Evolutionary conservation across 2,888 invertebrate genomes (phyloP), one percentile per base, ranked within the genome.

Genomic region (Euspilapteryx auroguttella): DNA sequence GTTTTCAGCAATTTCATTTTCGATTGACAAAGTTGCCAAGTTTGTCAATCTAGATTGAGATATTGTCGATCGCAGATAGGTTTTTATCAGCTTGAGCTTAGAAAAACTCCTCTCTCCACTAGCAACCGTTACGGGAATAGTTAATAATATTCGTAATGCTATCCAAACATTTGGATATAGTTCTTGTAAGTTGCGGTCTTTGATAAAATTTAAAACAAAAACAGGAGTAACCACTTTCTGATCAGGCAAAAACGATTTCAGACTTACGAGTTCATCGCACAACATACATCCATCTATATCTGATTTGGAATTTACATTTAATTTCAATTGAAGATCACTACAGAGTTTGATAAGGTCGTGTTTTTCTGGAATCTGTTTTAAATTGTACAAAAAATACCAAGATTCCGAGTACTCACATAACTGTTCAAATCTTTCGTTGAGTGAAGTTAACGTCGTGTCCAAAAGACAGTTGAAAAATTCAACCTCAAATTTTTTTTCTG

Each of bases 1-100:
- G 29, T 35, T 35, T 37, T 37, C 34, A 13, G 39, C 42, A 30
- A 45, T 37, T 35, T 44, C 36, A 34, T 42, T 41, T 41, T 46
- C 37, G 29, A 44, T 45, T 31, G 46, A 44, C 34, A 45, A 37
- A 32, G 32, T 40, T 34, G 42, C 34, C 29, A 42, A 40, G 33
- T 37, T 35, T 35, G 36, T 36, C 25, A 40, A 39, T 36, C 36
- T 39, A 30, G 34, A 37, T 34, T 38, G 34, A 25, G 35, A 36
- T 20, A 41, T 40, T 28, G 39, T 34, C 24, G 38, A 40, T 38
- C 36, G 31, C 21, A 41, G 34, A 37, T 38, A 41, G 27, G 35
- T 41, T 40, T 42, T 38, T 33, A 40, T 38, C 20, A 38, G 29
- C 27, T 39, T 36, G 10, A 36, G 32, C 28, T 35, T 32, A 12